Evolutionary conservation across 2,888 invertebrate genomes (phyloP).

Genomic region (Agapostemon virescens): DNA sequence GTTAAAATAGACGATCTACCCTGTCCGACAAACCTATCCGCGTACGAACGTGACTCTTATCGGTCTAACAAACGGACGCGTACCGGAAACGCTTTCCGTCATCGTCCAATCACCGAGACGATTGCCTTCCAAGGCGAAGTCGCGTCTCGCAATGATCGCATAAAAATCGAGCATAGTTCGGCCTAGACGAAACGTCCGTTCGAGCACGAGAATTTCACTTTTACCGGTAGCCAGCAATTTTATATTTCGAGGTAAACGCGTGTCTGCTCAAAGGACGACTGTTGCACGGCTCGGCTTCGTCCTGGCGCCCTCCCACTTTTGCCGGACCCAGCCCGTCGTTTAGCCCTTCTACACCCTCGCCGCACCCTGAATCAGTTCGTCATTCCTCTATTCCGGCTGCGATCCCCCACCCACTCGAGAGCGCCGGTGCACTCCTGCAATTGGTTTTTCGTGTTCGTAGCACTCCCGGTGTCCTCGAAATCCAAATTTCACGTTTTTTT

Average conservation of each 20-base stretch:
- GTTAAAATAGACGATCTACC: too few species aligned
- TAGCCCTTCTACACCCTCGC: conserved; percentile 13
- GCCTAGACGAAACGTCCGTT: not conserved
- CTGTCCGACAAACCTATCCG: too few species aligned
- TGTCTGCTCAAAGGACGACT: conserved; percentile 66
- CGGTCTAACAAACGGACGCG: too few species aligned
- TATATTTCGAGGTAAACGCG: conserved; percentile 52
- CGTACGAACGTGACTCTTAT: too few species aligned
- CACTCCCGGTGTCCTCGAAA: conserved; percentile 69
- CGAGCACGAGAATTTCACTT: conserved; percentile 64
- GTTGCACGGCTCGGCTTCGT: conserved; percentile 49
- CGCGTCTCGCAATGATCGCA: not conserved
- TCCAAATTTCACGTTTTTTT: conserved; percentile 73
- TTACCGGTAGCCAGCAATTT: conserved; percentile 38
- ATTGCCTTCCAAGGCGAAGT: too few species aligned
- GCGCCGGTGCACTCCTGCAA: conserved; percentile 48
- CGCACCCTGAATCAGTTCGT: conserved; percentile 10
- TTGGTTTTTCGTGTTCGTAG: conserved; percentile 28
- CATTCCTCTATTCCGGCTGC: conserved; percentile 12
- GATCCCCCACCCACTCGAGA: not conserved
- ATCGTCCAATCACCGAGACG: too few species aligned
- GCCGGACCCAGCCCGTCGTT: not conserved
- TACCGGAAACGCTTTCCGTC: too few species aligned
- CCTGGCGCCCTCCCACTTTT: conserved; percentile 2
- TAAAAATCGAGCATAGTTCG: not conserved